Conservation (phyloP, 2,888 invertebrate species). For the Watsonalla binaria region DNA sequence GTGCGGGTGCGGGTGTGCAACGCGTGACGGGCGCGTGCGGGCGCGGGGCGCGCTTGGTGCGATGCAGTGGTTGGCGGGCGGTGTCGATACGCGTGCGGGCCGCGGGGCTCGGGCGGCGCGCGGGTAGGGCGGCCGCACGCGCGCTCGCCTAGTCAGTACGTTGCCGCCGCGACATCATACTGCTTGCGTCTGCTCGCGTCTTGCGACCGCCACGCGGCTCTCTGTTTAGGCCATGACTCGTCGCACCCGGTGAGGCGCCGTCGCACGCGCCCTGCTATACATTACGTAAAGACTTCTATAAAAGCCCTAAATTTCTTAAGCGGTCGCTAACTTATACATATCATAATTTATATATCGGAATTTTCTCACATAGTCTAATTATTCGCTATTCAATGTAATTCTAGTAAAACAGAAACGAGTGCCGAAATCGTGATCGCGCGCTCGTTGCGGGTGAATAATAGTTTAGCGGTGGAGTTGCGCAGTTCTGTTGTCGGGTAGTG, state of each 20-base stretch:
- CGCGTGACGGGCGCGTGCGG: conserved; percentile 27
- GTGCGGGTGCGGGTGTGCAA: conserved; percentile 23
- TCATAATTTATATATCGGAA: conserved; percentile 34
- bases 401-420: conserved; percentile 15
- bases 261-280: conserved; percentile 50
- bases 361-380: conserved; percentile 28
- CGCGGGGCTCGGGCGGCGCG: conserved; percentile 28
- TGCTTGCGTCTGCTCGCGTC: conserved; percentile 45
- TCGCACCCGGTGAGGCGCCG: conserved; percentile 63
- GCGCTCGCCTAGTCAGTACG: conserved; percentile 55
- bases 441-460: conserved; percentile 17
- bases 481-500: conserved; percentile 31
- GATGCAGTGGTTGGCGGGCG: conserved; percentile 66
- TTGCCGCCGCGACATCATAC: conserved; percentile 53
- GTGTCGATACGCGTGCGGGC: conserved; percentile 66
- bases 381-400: conserved; percentile 20
- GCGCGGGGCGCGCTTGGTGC: conserved; percentile 32
- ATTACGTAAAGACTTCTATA: conserved; percentile 56
- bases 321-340: conserved; percentile 34
- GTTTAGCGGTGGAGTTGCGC: conserved; percentile 29
- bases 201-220: conserved; percentile 57
- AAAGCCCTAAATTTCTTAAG: conserved; percentile 22
- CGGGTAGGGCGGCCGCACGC: conserved; percentile 43
- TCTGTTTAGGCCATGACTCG: conserved; percentile 59
- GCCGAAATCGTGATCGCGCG: conserved; percentile 20